Conservation (phyloP, 2,113 vertebrate species). For the Lota lota region DNA sequence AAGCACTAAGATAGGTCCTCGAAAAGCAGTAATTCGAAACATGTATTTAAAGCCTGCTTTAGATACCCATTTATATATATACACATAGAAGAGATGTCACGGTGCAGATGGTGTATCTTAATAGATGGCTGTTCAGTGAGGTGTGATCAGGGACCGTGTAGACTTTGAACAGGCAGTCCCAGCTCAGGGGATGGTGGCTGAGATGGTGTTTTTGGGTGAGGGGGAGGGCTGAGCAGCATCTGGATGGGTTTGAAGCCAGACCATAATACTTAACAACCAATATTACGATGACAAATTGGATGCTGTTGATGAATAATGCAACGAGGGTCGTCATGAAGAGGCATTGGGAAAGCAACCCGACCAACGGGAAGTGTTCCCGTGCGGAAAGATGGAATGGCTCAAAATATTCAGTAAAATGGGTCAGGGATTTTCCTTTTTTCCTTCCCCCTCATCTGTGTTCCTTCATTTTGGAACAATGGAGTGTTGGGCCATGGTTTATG, state of each 20-base stretch:
- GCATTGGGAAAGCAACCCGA: conserved; percentile 31
- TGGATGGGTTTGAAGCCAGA: conserved; percentile 42
- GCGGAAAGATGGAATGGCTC: conserved; percentile 32
- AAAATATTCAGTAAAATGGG: conserved; percentile 13
- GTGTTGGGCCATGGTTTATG: too few species aligned
- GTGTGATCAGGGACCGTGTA: conserved; percentile 20
- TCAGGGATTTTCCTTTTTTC: too few species aligned
- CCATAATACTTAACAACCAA: conserved; percentile 48
- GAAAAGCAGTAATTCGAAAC: too few species aligned
- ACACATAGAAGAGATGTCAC: too few species aligned
- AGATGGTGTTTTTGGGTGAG: too few species aligned
- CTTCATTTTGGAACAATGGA: too few species aligned
- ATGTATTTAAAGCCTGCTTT: too few species aligned
- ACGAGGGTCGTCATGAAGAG: conserved; percentile 27
- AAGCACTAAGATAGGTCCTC: too few species aligned
- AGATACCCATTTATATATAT: too few species aligned
- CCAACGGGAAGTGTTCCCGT: conserved; percentile 35
- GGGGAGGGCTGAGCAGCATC: conserved; percentile 32
- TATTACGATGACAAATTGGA: conserved; percentile 60
- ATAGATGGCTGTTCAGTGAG: conserved; percentile 22
- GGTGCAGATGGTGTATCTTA: too few species aligned
- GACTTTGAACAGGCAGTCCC: conserved; percentile 40
- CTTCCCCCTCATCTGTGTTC: too few species aligned
- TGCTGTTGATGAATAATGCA: conserved; percentile 66
- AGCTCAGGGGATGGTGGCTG: conserved; percentile 6